Conservation (phyloP, 2,888 invertebrate genomes). For the Cataglyphis albicans region DNA sequence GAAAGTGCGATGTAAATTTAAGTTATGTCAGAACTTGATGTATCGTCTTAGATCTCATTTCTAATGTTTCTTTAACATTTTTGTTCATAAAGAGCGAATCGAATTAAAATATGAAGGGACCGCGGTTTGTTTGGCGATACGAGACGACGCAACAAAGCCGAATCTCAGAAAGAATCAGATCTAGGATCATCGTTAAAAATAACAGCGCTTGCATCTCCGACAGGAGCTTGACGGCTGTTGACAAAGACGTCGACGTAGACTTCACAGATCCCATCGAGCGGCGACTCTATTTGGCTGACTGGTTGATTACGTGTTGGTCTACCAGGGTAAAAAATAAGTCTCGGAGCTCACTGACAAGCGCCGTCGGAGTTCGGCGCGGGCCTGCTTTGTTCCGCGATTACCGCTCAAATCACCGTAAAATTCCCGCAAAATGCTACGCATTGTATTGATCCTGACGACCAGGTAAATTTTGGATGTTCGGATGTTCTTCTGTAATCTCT, state of each 20-base stretch:
- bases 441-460: conserved; percentile 72
- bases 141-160: conserved; percentile 39
- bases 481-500: conserved; percentile 53
- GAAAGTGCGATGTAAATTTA: not conserved
- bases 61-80: not conserved
- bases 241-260: conserved; percentile 70
- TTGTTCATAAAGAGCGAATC: not conserved
- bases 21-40: not conserved
- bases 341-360: conserved; percentile 71
- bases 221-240: conserved; percentile 71
- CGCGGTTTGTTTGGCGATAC: not conserved
- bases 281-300: conserved; percentile 79
- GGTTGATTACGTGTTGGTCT: conserved; percentile 79
- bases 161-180: conserved; percentile 48
- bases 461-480: conserved; percentile 70
- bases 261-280: conserved; percentile 51
- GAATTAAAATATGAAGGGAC: not conserved
- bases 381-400: conserved; percentile 83
- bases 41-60: not conserved
- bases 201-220: conserved; percentile 67
- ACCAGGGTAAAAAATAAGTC: conserved; percentile 64
- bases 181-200: conserved; percentile 75
- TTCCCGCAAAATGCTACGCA: conserved; percentile 80
- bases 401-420: conserved; percentile 84
- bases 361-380: conserved; percentile 67